phyloP scores from a whole-genome alignment of 2,113 vertebrate species.

The Percina caprodes region DNA sequence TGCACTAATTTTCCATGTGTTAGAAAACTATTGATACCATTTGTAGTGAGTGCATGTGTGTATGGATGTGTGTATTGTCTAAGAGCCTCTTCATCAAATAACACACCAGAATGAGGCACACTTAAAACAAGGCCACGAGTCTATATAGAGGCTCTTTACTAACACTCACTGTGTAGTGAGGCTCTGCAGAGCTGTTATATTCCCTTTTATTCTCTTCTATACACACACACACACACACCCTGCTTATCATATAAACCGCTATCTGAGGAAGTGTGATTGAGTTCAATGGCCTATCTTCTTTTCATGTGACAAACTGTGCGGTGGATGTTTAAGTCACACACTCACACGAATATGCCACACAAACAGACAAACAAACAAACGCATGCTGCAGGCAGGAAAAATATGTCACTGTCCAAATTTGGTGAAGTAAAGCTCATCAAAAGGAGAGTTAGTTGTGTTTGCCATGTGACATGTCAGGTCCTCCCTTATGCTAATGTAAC shows the following conservation, averaged over 20 bases:
- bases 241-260: slow-evolving; percentile 16
- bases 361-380: slow-evolving; percentile 38
- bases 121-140: slow-evolving; percentile 80
- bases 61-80: slow-evolving; percentile 46
- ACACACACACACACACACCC: slow-evolving; percentile 2
- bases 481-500: slow-evolving; percentile 73
- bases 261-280: slow-evolving; percentile 29
- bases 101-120: slow-evolving; percentile 63
- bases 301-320: slow-evolving; percentile 37
- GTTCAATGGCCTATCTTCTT: slow-evolving; percentile 51
- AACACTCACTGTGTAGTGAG: slow-evolving; percentile 61
- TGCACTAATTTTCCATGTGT: slow-evolving; percentile 57
- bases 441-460: slow-evolving; percentile 47
- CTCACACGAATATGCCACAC: slow-evolving; percentile 27
- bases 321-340: slow-evolving; percentile 41
- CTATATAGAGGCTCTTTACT: slow-evolving; percentile 72
- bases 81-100: slow-evolving; percentile 74
- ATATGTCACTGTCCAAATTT: slow-evolving; percentile 13
- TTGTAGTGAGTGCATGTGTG: slow-evolving; percentile 34
- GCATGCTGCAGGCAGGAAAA: slow-evolving; percentile 20
- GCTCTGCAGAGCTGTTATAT: slow-evolving; percentile 66
- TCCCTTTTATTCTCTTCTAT: slow-evolving; percentile 70
- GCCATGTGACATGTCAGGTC: slow-evolving; percentile 62
- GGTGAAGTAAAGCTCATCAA: slow-evolving; percentile 19
- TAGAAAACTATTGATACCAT: slow-evolving; percentile 65